Base-by-base conservation (phyloP, 1,140 invertebrate genomes). In the Heliconius hewitsoni region DNA sequence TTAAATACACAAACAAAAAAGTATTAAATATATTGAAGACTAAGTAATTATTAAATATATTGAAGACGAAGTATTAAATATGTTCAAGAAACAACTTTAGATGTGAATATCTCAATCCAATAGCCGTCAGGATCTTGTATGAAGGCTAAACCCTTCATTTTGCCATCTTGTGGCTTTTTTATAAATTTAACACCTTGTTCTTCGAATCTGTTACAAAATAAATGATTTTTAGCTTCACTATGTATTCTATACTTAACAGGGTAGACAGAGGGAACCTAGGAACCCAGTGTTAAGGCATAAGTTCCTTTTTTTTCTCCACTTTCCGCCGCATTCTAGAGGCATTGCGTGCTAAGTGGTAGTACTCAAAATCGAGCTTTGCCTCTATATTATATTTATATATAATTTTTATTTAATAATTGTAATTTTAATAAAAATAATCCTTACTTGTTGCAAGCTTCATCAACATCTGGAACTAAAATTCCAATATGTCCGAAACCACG, bases 71-170 rank as follows among this genome's bases (percentile, higher is more conserved):
- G n/a, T n/a, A 57, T n/a, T 8, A 57, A 57, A 57, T n/a, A 57
- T 9, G 23, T 16, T 66, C 23, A 81, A 39, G 71, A 86, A 6
- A 96, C 92, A 18, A 89, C 93, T 73, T 95, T 93, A 39, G 96
- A 92, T 88, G 96, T 98, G 77, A 99, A 96, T 79, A 99, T 98
- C 95, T 99, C 98, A 87, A 99, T 99, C 98, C 98, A 99, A 91
- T 99, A 99, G 60, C 98, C 98, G 95, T 99, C 98, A 0, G 98
- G 98, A 94, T 99, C 98, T 87, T 98, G 97, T 76, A 99, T 98
- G 90, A 99, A 99, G 5, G 98, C 98, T 73, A 99, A 95, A 3
- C 97, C 98, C 92, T 98, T 99, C 98, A 99, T 99, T 91, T 97
- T 98, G 83, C 98, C 98, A 90, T 98, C 98, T 88, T 97, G 96